Evolutionary conservation across 2,113 vertebrate species (phyloP).

Genomic region (Triplophysa tibetana): DNA sequence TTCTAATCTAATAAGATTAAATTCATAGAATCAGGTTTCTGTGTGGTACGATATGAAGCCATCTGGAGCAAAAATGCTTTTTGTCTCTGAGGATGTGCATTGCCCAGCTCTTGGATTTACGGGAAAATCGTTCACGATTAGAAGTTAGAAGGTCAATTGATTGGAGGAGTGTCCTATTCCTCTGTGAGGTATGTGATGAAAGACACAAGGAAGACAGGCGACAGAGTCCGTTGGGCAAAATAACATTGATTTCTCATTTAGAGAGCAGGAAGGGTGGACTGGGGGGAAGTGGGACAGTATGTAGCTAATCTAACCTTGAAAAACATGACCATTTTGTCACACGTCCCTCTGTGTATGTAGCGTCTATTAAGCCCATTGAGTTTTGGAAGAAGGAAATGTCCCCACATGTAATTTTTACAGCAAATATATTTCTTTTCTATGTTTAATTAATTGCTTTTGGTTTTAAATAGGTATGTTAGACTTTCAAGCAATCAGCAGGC

Average conservation of each 20-base stretch:
- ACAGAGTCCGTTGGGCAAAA: slow-evolving; percentile 44
- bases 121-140: slow-evolving; percentile 54
- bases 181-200: slow-evolving; percentile 51
- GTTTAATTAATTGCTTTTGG: background rate
- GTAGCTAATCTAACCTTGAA: slow-evolving; percentile 62
- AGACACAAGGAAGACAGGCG: slow-evolving; percentile 41
- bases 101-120: slow-evolving; percentile 58
- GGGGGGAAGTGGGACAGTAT: slow-evolving; percentile 36
- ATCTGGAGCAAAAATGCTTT: background rate
- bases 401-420: background rate
- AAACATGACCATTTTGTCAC: slow-evolving; percentile 55
- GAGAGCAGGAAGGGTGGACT: slow-evolving; percentile 37
- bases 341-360: slow-evolving; percentile 31
- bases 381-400: background rate
- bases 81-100: slow-evolving; percentile 2
- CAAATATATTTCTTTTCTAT: background rate
- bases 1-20: background rate
- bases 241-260: slow-evolving; percentile 52
- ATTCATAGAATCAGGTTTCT: background rate
- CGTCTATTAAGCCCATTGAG: background rate
- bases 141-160: slow-evolving; percentile 69
- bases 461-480: background rate
- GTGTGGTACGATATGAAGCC: background rate
- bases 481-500: background rate
- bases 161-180: slow-evolving; percentile 59